Evolutionary conservation across 2,113 vertebrate species (phyloP).

Genomic region (Desmodus rotundus): DNA sequence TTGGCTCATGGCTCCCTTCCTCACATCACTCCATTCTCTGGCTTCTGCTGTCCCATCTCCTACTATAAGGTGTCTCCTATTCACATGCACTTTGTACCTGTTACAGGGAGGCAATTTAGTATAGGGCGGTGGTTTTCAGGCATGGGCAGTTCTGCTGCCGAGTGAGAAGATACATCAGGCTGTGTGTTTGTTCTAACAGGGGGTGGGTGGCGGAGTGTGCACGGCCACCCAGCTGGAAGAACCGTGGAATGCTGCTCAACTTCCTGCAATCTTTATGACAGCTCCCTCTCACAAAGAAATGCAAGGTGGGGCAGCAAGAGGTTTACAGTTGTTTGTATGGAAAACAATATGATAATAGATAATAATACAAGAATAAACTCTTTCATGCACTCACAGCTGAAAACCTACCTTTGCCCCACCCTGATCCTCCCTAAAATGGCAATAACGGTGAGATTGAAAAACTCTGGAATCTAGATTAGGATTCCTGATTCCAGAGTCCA

Average conservation of each 20-base stretch:
- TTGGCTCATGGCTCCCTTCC: background rate
- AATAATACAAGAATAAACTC: background rate
- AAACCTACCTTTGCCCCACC: background rate
- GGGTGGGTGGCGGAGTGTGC: background rate
- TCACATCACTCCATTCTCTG: background rate
- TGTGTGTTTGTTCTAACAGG: background rate
- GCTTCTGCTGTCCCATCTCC: background rate
- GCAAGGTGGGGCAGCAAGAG: background rate
- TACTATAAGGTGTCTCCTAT: too few relatives aligned
- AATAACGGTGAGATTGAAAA: background rate
- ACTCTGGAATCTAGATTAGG: background rate
- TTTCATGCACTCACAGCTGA: background rate
- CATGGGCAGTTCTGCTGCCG: background rate
- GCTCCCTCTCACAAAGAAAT: background rate
- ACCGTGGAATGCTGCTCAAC: too few relatives aligned
- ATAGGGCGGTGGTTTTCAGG: background rate
- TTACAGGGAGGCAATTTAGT: background rate
- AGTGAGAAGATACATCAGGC: too few relatives aligned
- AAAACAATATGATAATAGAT: background rate
- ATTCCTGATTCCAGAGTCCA: background rate
- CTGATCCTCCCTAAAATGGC: background rate
- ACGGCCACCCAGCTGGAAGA: background rate
- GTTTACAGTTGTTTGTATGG: background rate
- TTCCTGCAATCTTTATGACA: fast-evolving
- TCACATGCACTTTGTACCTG: fast-evolving